Base-by-base conservation (phyloP, 2,797 vertebrate genomes). In the Centropyge bicolor region DNA sequence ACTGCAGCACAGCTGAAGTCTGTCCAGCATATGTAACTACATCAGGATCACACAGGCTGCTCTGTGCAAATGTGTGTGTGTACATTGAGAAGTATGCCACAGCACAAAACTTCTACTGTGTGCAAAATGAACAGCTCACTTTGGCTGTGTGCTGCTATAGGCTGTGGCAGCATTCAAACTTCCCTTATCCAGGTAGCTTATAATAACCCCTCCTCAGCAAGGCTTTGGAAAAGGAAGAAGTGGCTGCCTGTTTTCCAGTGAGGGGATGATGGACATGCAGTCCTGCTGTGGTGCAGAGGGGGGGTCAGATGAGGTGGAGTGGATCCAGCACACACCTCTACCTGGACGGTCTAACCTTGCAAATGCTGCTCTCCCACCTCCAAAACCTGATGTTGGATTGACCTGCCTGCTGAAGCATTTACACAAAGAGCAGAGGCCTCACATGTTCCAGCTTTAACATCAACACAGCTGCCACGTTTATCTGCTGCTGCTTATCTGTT, bases 1-100 rank as follows among this genome's bases (percentile, higher is more conserved):
- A 77, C 80, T 79, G 87, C 83, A 81, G 71, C 80, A 76, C 59
- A 74, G 69, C 60, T 48, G 73, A 74, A 80, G 75, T 70, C 67
- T 57, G 83, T 57, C 68, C 76, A 75, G 79, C 74, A 54, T 63
- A 38, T 79, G 54, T 63, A 82, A 77, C 64, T 59, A 57, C 80
- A 86, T 46, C 79, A 70, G 71, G 31, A 48, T 17, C 57, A 62
- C 78, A 75, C 55, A 75, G 65, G 27, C 64, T 59, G 54, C 24
- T 57, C 8, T 35, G 27, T 60, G 59, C 22, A 41, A 12, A 62
- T 36, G 35, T 82, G 61, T 24, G 55, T 36, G 24, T 40, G 56
- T 31, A 31, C 17, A 14, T 51, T 68, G 6, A 57, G 27, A 62
- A 24, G 10, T 52, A 19, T 1, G 3, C n/a, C 31, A 22, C 40